These are phyloP conservation scores for Enteromius fasciolatus DNA, from an alignment of 2,797 vertebrate species.

Conservation along the genomic window DNA sequence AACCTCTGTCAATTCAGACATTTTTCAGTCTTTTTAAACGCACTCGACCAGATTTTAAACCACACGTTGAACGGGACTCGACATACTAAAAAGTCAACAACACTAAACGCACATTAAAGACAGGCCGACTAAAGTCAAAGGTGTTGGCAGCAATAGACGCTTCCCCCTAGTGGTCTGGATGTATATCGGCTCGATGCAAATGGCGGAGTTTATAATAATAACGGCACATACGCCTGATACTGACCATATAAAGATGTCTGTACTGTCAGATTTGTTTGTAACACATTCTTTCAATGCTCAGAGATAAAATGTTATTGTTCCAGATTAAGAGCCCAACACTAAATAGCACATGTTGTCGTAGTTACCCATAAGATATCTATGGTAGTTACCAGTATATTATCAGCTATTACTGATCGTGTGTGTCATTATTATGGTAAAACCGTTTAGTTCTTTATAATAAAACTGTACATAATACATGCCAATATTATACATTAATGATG, in stretches of 20 bases:
- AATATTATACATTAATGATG: neutral
- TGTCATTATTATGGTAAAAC: neutral
- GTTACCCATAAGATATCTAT: too few species aligned
- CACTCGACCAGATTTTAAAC: fast-evolving
- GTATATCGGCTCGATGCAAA: constrained; percentile 6
- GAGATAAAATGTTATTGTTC: neutral
- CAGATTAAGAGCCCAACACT: neutral
- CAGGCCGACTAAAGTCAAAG: neutral
- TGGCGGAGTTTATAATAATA: constrained; percentile 13
- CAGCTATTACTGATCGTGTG: neutral
- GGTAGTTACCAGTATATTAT: neutral
- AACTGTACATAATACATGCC: neutral
- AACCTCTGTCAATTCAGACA: neutral
- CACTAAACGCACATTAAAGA: neutral
- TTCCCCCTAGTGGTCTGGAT: constrained; percentile 41
- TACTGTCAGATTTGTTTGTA: neutral
- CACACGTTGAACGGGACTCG: constrained; percentile 28
- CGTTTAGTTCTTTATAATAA: neutral
- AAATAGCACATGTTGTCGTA: neutral
- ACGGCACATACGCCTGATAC: neutral
- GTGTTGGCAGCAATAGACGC: neutral
- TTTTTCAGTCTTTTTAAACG: neutral
- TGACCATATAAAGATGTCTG: neutral
- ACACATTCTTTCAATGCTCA: neutral
- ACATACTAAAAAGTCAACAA: constrained; percentile 45